Evolutionary conservation across 2,797 vertebrate species (phyloP), one percentile per base, ranked within the genome.

Genomic region (Babyrousa celebensis): DNA sequence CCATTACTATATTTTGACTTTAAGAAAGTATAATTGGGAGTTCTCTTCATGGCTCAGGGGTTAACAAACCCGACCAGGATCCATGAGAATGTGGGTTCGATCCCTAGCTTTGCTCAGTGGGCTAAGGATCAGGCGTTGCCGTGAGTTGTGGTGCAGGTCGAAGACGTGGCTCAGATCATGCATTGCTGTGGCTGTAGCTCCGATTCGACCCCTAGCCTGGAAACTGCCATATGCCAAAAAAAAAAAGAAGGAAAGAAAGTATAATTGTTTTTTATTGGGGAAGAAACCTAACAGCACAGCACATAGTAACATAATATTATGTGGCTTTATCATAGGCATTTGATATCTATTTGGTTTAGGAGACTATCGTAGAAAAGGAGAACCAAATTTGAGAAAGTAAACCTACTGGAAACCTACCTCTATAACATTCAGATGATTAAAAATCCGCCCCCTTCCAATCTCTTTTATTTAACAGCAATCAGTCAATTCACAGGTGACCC

Each of bases 401-500:
- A 72, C 43, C 87, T 36, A 72, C n/a, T 96, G 56, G n/a, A 97
- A 96, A 92, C 12, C 91, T 60, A 91, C 85, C 83, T 89, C 29
- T 83, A n/a, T 54, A 70, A 80, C 91, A 20, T 93, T 95, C 40
- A 89, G 40, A 52, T 96, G 93, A 97, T 97, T 95, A 95, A 96
- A 96, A 92, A 74, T 58, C 43, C 67, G 80, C 82, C 29, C 20
- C 92, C 74, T 17, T 12, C 5, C 96, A 60, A 96, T 5, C 25
- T 9, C 15, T 84, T 86, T 62, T 77, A 78, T 98, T 98, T 98
- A 98, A 97, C 77, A 80, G 83, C 93, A 96, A 65, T 58, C 92
- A 97, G 95, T 80, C 98, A 98, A 98, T 96, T 93, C 84, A 94
- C 20, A 94, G 68, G 91, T 97, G 98, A 98, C 98, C 97, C 92